Base-by-base conservation (phyloP, 1,140 invertebrate genomes). In the Cyrtorhinus lividipennis region DNA sequence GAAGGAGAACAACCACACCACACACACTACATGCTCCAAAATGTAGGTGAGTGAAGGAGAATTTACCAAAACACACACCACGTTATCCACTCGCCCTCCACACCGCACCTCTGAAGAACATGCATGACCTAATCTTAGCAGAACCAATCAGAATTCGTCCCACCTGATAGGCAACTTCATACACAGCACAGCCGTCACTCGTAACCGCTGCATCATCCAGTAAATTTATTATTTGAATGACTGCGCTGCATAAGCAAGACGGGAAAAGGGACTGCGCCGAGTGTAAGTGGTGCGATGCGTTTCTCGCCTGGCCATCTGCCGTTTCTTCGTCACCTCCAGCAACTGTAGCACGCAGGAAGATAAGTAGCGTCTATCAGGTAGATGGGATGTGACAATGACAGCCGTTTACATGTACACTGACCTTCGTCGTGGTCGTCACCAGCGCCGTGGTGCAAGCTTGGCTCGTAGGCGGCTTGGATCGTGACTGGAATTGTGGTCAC, bases 401-500 rank as follows among this genome's bases (percentile, higher is more conserved):
- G 30, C 15, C 15, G 30, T 8, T 38, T 15, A 38, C 8, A 53
- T 13, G 18, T 23, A 24, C 23, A 38, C 24, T 63, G 73, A 85
- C 85, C 85, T 78, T 93, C 90, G 68, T 88, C 85, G 68, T 94
- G 90, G 72, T 93, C 90, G 70, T 94, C 92, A 20, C 80, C 80
- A 15, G 81, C 81, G 15, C 81, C 81, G 71, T 90, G 90, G 72
- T 93, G 90, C 25, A 95, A 77, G 62, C 91, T 92, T 0, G 95
- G 95, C 71, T 99, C 95, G 70, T 95, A 88, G 0, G 94, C 93
- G 1, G 96, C 96, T 75, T 96, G 90, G 27, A 88, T 81, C 1
- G 87, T 92, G n/a, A 98, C 89, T 0, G 95, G 89, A 67, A 98
- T 94, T n/a, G 92, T 92, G 2, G 94, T 95, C 64, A 99, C 90